phyloP scores from a whole-genome alignment of 2,113 vertebrate genomes.

The Grallaria varia region DNA sequence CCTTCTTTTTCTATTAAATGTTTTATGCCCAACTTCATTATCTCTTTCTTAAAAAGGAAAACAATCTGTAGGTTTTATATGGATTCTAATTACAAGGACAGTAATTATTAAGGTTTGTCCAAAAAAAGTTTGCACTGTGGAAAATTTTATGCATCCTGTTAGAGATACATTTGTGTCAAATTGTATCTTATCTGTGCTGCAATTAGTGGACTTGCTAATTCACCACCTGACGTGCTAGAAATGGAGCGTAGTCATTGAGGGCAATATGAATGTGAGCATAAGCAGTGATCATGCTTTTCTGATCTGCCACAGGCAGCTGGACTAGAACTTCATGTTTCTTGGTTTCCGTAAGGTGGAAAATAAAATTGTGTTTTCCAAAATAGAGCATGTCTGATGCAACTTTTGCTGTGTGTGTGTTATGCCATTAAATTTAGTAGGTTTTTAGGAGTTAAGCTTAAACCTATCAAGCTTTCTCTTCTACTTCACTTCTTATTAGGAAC shows the following conservation, averaged over 20 bases:
- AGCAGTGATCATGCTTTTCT: not conserved
- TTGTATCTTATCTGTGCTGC: not conserved
- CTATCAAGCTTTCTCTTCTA: not conserved
- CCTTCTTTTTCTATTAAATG: not conserved
- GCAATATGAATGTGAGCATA: not conserved
- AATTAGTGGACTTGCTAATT: not conserved
- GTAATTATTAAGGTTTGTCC: constrained; percentile 37
- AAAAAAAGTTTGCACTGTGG: not conserved
- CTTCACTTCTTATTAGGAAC: not conserved
- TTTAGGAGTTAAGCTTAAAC: not conserved
- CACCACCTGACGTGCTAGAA: not conserved
- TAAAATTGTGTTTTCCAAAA: not conserved
- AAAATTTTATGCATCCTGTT: not conserved
- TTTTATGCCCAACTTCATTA: constrained; percentile 13
- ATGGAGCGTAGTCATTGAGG: not conserved
- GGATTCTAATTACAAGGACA: constrained; percentile 12
- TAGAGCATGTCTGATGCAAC: not conserved
- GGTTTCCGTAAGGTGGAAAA: not conserved
- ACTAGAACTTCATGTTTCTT: not conserved
- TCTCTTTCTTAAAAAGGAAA: constrained; percentile 53
- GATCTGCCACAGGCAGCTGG: not conserved
- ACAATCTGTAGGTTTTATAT: constrained; percentile 3
- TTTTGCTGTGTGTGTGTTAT: not conserved
- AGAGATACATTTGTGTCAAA: not conserved
- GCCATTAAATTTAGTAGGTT: not conserved